A percentile compares a stretch with the other conserved stretches of the same genome.
Conservation (phyloP, 2,113 vertebrate genomes). For the Lophotis ruficrista region DNA sequence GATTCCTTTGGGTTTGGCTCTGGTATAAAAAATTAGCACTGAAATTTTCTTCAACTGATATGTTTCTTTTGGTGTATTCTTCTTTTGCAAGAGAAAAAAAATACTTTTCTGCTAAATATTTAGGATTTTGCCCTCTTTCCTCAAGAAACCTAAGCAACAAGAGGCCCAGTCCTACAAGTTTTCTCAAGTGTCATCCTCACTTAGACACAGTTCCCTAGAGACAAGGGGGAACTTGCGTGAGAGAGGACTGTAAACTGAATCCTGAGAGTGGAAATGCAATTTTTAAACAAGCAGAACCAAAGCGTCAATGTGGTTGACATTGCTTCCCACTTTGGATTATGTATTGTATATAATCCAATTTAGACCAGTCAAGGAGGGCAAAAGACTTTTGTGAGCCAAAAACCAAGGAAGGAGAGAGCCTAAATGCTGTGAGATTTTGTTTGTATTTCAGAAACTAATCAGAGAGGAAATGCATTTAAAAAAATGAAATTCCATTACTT, state of each 20-base stretch:
- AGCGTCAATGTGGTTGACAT: constrained; percentile 40
- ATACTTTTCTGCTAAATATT: neutral
- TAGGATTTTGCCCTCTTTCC: neutral
- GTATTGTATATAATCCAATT: constrained; percentile 54
- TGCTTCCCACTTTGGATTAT: constrained; percentile 51
- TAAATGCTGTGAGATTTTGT: constrained; percentile 42
- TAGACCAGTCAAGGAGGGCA: constrained; percentile 23
- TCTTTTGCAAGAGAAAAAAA: neutral
- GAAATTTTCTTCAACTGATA: neutral
- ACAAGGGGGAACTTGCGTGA: constrained; percentile 4
- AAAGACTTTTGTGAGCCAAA: constrained; percentile 17
- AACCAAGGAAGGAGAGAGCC: neutral
- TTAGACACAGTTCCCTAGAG: neutral
- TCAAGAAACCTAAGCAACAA: neutral
- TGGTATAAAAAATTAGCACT: neutral
- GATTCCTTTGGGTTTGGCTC: constrained; percentile 5
- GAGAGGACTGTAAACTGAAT: constrained; percentile 29
- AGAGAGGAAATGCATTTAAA: constrained; percentile 12
- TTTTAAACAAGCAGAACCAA: constrained; percentile 53
- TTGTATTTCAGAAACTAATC: constrained; percentile 49
- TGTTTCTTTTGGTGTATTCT: neutral
- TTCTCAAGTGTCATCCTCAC: neutral
- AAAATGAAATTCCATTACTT: neutral
- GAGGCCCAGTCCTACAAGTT: neutral
- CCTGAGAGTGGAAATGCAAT: constrained; percentile 23